Base-by-base conservation (phyloP, 2,888 invertebrate genomes). In the Hyalella azteca region DNA sequence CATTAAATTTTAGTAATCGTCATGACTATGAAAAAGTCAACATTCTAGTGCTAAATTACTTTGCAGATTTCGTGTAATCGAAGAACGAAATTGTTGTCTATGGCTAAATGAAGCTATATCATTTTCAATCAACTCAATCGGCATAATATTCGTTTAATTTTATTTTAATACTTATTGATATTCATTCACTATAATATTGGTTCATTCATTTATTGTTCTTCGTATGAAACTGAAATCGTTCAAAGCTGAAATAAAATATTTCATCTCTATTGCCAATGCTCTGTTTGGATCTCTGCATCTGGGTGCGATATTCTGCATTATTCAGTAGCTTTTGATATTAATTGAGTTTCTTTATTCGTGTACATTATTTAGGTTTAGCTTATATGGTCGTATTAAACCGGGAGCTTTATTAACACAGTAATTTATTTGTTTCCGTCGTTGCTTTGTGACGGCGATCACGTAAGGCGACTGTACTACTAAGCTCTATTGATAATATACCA, bases 321-420 rank as follows among this genome's bases (percentile, higher is more conserved):
- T 19, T 54, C 26, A 4, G 54, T 54, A 54, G 26, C 9, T 45
- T 54, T 9, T n/a, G 9, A 26, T 26, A 54, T 54, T 54, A 26
- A 26, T 54, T 22, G 54, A 54, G 11, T 54, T 36, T 7, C 7
- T 66, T 36, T 36, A 36, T 66, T 66, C 36, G 66, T 66, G 66
- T 66, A 66, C 29, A 66, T 36, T 66, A 11, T 36, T 36, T 29
- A 66, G 19, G 15, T 66, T 29, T 66, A 66, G 66, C 22, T 54
- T 36, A 66, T n/a, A n/a, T n/a, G n/a, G 66, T 32, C 39, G n/a
- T 36, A 29, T 15, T 66, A 19, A 66, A 32, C 36, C 36, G 66
- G 36, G 36, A 66, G 36, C 66, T 66, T 66, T 36, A 66, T 66
- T 66, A 66, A 66, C 66, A 66, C 36, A n/a, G 22, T 66, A 66